Evolutionary conservation across 2,797 vertebrate genomes (phyloP).

Genomic region (Cetoscarus ocellatus): DNA sequence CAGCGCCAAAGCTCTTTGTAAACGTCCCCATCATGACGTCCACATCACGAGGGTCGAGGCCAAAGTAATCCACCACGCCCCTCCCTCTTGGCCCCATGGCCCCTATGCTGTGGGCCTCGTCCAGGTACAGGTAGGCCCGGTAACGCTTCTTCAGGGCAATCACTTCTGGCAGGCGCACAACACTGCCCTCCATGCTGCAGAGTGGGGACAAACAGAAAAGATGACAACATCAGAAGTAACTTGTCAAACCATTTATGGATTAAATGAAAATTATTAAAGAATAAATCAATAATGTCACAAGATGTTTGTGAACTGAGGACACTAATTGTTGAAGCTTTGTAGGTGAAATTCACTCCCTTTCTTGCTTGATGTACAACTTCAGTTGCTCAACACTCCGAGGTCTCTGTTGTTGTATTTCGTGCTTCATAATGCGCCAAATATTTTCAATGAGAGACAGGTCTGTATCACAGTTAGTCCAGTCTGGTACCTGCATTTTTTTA

Average conservation of each 20-base stretch:
- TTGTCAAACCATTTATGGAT: not conserved
- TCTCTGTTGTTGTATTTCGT: too few species aligned
- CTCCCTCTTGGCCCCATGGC: constrained; percentile 88
- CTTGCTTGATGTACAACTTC: too few species aligned
- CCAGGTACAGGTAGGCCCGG: constrained; percentile 94
- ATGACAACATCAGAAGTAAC: not conserved
- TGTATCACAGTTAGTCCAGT: too few species aligned
- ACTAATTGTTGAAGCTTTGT: too few species aligned
- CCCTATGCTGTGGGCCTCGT: constrained; percentile 96
- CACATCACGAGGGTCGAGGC: constrained; percentile 87
- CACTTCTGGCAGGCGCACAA: constrained; percentile 91
- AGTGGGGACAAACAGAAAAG: constrained; percentile 31
- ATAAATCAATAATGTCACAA: too few species aligned
- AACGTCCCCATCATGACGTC: constrained; percentile 97
- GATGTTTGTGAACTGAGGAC: too few species aligned
- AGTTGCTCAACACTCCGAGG: too few species aligned
- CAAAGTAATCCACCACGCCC: constrained; percentile 89
- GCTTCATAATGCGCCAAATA: too few species aligned
- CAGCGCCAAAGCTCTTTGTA: constrained; percentile 94
- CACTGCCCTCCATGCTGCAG: constrained; percentile 95
- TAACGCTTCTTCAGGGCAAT: constrained; percentile 95
- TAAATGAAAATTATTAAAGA: too few species aligned
- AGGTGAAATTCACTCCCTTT: too few species aligned
- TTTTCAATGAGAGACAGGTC: too few species aligned
- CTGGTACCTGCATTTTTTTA: too few species aligned